Base-by-base conservation (phyloP, 2,888 invertebrate genomes). In the Polydrusus cervinus region DNA sequence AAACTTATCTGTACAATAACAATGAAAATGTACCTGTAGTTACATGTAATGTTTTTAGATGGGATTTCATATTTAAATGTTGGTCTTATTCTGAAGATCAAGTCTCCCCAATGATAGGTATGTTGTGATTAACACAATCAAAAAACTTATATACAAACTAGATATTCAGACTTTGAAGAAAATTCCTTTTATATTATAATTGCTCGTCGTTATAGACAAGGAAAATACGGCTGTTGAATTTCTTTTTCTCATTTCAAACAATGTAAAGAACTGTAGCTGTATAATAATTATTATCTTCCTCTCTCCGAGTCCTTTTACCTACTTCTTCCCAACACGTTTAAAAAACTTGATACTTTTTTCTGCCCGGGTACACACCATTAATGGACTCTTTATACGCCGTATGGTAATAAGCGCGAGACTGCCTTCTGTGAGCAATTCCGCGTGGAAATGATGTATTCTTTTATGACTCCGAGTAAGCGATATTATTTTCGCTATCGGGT, bases 321-420 rank as follows among this genome's bases (percentile, higher is more conserved):
- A 57, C 65, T 62, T 57, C 47, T 71, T 71, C 71, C 65, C 57
- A 67, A 64, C 67, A 72, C 71, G 68, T 65, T 60, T 68, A 68
- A 61, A 72, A 75, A 75, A 85, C 86, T 86, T 85, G 84, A 84
- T 86, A 86, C 86, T 86, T 86, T 87, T 87, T 73, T 76, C 85
- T 85, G 84, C 84, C 84, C 83, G 83, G 84, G 81, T 86, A 86
- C 83, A 84, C 85, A 85, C 83, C 83, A 83, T 85, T 87, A 87
- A 87, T 87, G 87, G 86, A 85, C 84, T 85, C 85, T 84, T 85
- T 85, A 85, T 84, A 82, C 74, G 72, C 62, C 62, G 73, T 74
- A 74, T 74, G 74, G 74, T 71, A 74, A 77, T 73, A 68, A 73
- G 68, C 71, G 71, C 62, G 53, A 70, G 62, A 62, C 70, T 40